A percentile compares a stretch with the other conserved stretches of the same genome.
These are phyloP conservation scores for Drosophila ercepeae DNA, from an alignment of 1,140 invertebrate species.

Conservation along the genomic window DNA sequence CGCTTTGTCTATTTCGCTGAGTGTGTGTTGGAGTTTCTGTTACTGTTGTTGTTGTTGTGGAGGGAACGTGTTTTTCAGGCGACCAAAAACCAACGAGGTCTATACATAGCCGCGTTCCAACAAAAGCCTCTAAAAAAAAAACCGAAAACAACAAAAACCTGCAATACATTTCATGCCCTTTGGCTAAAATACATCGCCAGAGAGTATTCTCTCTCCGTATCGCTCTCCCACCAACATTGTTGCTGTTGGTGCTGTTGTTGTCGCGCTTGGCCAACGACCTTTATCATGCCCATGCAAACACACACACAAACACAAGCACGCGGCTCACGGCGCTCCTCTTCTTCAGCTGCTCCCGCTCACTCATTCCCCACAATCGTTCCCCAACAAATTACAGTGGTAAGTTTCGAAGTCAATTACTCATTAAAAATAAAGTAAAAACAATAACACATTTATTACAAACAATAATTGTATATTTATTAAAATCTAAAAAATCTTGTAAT, in stretches of 20 bases:
- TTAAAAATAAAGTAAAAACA: background rate
- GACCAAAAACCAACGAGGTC: conserved; percentile 51
- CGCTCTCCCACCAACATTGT: conserved; percentile 48
- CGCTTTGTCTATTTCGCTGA: conserved; percentile 30
- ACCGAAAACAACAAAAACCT: too few species aligned
- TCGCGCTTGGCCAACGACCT: conserved; percentile 78
- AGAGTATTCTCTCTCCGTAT: conserved; percentile 36
- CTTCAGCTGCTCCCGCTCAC: conserved; percentile 53
- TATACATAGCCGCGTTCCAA: conserved; percentile 32
- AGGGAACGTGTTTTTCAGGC: conserved; percentile 65
- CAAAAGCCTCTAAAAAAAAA: conserved; percentile 32
- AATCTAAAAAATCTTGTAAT: background rate
- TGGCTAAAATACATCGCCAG: conserved; percentile 71
- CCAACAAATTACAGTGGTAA: conserved; percentile 23
- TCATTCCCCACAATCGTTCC: conserved; percentile 39
- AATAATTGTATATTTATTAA: background rate
- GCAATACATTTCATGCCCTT: conserved; percentile 78
- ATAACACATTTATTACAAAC: background rate
- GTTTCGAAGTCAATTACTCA: too few species aligned
- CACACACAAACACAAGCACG: conserved; percentile 14
- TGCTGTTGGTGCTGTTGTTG: conserved; percentile 37
- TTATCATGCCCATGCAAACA: conserved; percentile 58
- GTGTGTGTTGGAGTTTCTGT: conserved; percentile 12
- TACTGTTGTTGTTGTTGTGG: conserved; percentile 16
- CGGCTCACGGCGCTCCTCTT: conserved; percentile 36